phyloP scores from a whole-genome alignment of 2,888 invertebrate species.

The Drosophila nr. fundita region DNA sequence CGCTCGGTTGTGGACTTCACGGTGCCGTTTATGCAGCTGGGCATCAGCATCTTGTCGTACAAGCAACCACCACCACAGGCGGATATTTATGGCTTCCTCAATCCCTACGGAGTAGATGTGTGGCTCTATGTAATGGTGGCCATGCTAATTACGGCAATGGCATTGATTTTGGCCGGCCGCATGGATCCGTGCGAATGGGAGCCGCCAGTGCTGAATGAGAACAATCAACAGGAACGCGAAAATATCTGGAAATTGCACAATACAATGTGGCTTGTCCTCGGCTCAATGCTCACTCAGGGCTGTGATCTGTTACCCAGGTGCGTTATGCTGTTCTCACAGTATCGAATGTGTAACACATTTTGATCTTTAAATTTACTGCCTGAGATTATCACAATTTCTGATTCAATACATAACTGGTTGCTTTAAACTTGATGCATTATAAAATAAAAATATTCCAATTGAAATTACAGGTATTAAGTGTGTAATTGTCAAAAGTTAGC shows the following conservation, averaged over 20 bases:
- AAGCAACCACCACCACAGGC: conserved; percentile 90
- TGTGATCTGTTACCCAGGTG: conserved; percentile 95
- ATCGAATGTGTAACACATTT: neutral
- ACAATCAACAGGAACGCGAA: conserved; percentile 92
- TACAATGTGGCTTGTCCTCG: conserved; percentile 96
- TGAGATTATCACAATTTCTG: neutral
- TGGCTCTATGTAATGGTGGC: conserved; percentile 96
- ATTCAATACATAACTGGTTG: neutral
- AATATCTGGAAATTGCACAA: conserved; percentile 95
- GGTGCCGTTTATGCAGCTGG: conserved; percentile 98
- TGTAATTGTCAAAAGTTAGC: neutral
- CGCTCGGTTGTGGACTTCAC: conserved; percentile 96
- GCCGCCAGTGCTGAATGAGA: conserved; percentile 94
- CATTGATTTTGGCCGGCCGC: conserved; percentile 91
- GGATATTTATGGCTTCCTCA: conserved; percentile 94
- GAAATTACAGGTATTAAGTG: neutral
- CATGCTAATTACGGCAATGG: conserved; percentile 91
- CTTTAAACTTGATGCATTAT: neutral
- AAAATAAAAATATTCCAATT: neutral
- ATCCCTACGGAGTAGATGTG: conserved; percentile 93
- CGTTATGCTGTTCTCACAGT: neutral
- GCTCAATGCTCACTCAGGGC: conserved; percentile 96
- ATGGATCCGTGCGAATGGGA: conserved; percentile 90
- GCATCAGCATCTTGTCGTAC: conserved; percentile 94
- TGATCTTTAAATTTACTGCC: neutral